Evolutionary conservation across 2,113 vertebrate species (phyloP).

Genomic region (Rhinopithecus roxellana): DNA sequence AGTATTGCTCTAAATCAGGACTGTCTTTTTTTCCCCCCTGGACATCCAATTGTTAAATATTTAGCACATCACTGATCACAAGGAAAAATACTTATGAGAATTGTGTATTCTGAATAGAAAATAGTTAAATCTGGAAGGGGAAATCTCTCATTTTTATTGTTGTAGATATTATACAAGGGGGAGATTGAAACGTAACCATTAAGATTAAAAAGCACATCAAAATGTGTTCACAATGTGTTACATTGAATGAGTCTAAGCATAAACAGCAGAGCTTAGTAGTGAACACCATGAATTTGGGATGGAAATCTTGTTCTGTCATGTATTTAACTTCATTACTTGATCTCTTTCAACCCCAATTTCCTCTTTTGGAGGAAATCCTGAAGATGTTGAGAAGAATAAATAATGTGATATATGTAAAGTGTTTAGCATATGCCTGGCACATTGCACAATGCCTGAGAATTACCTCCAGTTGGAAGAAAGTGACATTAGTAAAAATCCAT

Average conservation of each 20-base stretch:
- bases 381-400: not conserved
- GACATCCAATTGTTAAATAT: not conserved
- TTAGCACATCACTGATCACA: not conserved
- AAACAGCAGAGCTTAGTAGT: not conserved
- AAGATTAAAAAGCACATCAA: not conserved
- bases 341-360: not conserved
- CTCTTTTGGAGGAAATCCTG: not conserved
- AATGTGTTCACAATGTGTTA: not conserved
- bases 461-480: not conserved
- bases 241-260: not conserved
- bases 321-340: not conserved
- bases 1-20: not conserved
- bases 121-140: not conserved
- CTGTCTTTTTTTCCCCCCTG: not conserved
- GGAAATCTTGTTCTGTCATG: not conserved
- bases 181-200: not conserved
- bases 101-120: not conserved
- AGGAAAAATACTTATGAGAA: not conserved
- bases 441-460: not conserved
- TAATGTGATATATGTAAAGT: not conserved
- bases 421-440: not conserved
- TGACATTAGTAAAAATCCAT: not conserved
- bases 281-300: not conserved
- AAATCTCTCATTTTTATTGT: not conserved
- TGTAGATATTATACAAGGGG: not conserved